A percentile compares a stretch with the other conserved stretches of the same genome.
phyloP scores from a whole-genome alignment of 64 coral and sea anemone genomes.

The Trachythela sp. region DNA sequence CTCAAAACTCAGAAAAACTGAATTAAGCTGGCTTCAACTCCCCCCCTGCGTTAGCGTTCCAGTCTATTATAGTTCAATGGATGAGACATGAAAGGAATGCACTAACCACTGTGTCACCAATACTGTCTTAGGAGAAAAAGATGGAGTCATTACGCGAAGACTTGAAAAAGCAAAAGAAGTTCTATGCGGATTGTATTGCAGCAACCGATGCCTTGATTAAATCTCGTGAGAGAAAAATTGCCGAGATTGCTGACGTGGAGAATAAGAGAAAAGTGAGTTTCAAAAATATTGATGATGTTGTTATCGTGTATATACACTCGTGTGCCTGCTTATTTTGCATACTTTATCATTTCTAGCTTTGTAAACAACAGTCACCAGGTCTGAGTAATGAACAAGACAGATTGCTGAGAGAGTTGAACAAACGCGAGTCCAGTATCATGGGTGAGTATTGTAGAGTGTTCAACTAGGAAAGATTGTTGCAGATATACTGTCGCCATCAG shows the following conservation, averaged over 20 bases:
- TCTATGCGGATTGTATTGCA: conserved; percentile 5
- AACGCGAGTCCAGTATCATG: conserved; percentile 75
- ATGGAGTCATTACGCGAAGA: neutral
- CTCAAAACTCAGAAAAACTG: no score
- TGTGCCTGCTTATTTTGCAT: no score
- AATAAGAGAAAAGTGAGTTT: neutral
- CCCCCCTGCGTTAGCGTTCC: no score
- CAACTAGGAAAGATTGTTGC: no score
- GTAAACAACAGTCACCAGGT: conserved; percentile 72
- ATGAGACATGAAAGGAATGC: no score
- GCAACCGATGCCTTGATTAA: conserved; percentile 17
- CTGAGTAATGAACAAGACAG: conserved; percentile 76
- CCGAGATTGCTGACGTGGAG: neutral
- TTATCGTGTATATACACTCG: no score
- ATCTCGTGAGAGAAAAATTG: conserved; percentile 20
- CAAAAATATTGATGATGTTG: neutral
- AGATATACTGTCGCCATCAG: no score
- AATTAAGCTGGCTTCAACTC: no score
- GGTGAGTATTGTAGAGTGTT: conserved; percentile 29
- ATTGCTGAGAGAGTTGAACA: conserved; percentile 61
- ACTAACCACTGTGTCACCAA: neutral
- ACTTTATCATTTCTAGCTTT: conserved; percentile 71
- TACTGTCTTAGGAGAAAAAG: neutral
- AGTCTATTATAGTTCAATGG: no score
- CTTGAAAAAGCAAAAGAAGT: neutral